These are phyloP conservation scores for Ophiothrix spiculata DNA, from an alignment of 35 echinoderm and acorn worm genomes.

Conservation along the genomic window DNA sequence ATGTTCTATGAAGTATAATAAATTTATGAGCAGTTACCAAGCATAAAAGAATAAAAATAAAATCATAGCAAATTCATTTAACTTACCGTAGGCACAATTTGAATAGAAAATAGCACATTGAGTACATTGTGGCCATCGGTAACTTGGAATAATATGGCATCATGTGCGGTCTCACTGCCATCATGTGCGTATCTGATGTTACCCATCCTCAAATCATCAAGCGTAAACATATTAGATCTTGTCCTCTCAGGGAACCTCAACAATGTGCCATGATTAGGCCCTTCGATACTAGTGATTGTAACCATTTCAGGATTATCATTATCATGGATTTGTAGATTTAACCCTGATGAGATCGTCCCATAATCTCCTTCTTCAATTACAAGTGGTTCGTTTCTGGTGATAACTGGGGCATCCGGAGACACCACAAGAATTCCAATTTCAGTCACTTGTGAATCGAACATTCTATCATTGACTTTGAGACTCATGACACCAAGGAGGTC, in stretches of 20 bases:
- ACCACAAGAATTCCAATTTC: conserved; percentile 72
- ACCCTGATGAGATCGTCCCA: conserved; percentile 50
- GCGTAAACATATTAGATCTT: conserved; percentile 34
- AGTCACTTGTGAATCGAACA: conserved; percentile 52
- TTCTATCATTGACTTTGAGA: conserved; percentile 77
- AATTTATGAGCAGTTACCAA: too few species aligned
- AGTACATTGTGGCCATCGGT: conserved; percentile 87
- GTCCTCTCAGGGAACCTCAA: conserved; percentile 53
- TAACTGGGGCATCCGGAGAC: conserved; percentile 63
- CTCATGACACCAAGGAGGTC: conserved; percentile 59
- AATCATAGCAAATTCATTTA: too few species aligned
- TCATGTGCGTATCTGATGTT: conserved; percentile 75
- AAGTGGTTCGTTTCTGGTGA: conserved; percentile 86
- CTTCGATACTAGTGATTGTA: conserved; percentile 61
- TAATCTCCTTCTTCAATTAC: conserved; percentile 77
- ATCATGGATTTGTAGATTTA: conserved; percentile 82
- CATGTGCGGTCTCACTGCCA: conserved; percentile 81
- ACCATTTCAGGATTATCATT: conserved; percentile 80
- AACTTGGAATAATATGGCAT: conserved; percentile 72
- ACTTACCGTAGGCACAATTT: conserved; percentile 70
- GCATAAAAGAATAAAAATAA: too few species aligned
- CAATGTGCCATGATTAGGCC: conserved; percentile 73
- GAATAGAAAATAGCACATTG: conserved; percentile 89
- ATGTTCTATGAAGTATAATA: too few species aligned
- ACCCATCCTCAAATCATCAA: conserved; percentile 54